A percentile compares a stretch with the other conserved stretches of the same genome.
Evolutionary conservation across 2,797 vertebrate genomes (phyloP).

Genomic region (Acipenser transmontanus): DNA sequence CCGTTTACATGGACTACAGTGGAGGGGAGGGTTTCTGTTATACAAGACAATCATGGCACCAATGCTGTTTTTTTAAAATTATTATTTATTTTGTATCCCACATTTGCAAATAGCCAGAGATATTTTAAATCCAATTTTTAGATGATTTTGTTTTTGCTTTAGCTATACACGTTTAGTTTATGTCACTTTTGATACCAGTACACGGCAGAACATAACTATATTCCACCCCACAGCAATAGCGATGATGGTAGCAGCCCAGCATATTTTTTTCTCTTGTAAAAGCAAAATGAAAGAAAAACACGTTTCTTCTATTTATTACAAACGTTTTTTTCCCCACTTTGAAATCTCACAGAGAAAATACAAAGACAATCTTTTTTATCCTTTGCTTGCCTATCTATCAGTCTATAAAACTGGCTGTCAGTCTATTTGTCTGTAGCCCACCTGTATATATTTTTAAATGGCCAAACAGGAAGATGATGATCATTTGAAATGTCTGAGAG

Average conservation of each 20-base stretch:
- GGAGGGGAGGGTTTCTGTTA: constrained; percentile 33
- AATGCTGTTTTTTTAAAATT: constrained; percentile 28
- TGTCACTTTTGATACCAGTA: constrained; percentile 46
- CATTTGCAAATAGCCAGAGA: neutral
- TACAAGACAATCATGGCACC: constrained; percentile 27
- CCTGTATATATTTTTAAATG: no score
- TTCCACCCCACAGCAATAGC: constrained; percentile 71
- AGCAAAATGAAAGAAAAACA: constrained; percentile 50
- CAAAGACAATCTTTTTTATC: no score
- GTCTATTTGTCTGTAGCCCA: no score
- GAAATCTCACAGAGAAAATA: neutral
- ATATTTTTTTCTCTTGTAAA: constrained; percentile 40
- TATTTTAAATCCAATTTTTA: constrained; percentile 15
- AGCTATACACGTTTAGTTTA: constrained; percentile 33
- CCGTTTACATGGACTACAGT: constrained; percentile 47
- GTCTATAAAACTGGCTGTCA: no score
- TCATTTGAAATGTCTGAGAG: no score
- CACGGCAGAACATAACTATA: constrained; percentile 36
- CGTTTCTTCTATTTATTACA: constrained; percentile 40
- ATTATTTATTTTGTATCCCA: constrained; percentile 14
- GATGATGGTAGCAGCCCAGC: constrained; percentile 82
- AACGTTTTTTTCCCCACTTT: constrained; percentile 7
- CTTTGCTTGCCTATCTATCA: no score
- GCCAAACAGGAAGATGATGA: no score
- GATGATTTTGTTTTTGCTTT: constrained; percentile 5